Base-by-base conservation (phyloP, 2,797 vertebrate species). In the Potorous gilbertii region DNA sequence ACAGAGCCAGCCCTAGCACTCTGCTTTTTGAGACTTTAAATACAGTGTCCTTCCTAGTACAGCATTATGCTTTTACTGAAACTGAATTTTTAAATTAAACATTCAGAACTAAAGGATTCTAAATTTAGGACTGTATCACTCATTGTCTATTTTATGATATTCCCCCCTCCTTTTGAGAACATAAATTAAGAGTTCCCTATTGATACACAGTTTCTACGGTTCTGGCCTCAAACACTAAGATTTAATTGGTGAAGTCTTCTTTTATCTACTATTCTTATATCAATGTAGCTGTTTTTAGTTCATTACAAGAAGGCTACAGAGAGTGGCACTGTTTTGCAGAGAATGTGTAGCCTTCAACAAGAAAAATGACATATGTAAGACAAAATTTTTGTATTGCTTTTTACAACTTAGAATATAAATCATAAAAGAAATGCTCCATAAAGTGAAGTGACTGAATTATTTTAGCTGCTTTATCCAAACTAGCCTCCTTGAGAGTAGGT, bases 211-310 rank as follows among this genome's bases (percentile, higher is more conserved):
- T 0, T 81, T 81, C 18, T 46, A 21, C n/a, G 46, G 40, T 46
- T 46, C 12, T 27, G 24, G 74, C 3, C 40, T 46, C 40, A 24
- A n/a, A 81, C 3, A 46, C 40, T 46, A 4, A 81, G 18, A 40
- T 46, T 46, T 24, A 46, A 81, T 81, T 40, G 74, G 74, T 81
- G 29, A 40, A 81, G n/a, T 27, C 29, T 81, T 46, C 21, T 81
- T 98, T 96, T 95, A 97, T 97, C 97, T 98, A 97, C 96, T 95
- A 94, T 97, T 97, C 95, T 97, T 97, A 97, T 96, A 97, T 97
- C 97, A 2, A 98, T 97, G 96, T 96, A 97, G 56, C 96, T 98
- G 97, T 96, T 97, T 93, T 97, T 97, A 95, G 92, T 28, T 96
- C 46, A 93, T 93, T 95, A 93, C 56, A 96, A 94, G 56, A 96